Evolutionary conservation across 2,888 invertebrate genomes (phyloP).

Genomic region (Adela reaumurella): DNA sequence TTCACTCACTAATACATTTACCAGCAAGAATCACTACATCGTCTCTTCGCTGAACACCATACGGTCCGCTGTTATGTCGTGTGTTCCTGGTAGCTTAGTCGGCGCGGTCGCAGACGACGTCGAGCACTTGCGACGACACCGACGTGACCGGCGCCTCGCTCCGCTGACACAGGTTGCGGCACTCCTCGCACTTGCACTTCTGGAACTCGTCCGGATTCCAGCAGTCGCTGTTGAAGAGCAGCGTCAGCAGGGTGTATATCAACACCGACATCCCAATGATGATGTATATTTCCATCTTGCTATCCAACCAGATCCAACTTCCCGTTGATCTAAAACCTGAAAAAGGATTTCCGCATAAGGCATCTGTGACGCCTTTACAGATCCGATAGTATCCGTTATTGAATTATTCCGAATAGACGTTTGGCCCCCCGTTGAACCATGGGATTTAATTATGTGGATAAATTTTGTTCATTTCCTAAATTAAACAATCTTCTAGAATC

Average conservation of each 20-base stretch:
- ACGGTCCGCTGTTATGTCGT: no score
- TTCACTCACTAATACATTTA: not conserved
- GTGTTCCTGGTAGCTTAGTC: constrained; percentile 3
- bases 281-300: constrained; percentile 42
- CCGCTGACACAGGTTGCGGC: constrained; percentile 24
- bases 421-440: no score
- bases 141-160: constrained; percentile 20
- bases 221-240: constrained; percentile 32
- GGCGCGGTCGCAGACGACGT: constrained; percentile 12
- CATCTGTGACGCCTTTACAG: not conserved
- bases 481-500: no score
- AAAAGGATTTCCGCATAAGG: not conserved
- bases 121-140: constrained; percentile 28
- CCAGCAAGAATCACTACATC: no score
- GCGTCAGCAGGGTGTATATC: constrained; percentile 30
- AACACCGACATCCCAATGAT: constrained; percentile 39
- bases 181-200: constrained; percentile 42
- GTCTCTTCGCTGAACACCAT: no score
- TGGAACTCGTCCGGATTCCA: constrained; percentile 25
- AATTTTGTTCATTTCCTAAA: no score
- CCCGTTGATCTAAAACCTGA: no score
- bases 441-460: no score
- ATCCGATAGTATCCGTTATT: not conserved
- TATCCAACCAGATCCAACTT: no score
- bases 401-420: no score